phyloP scores from a whole-genome alignment of 2,113 vertebrate species.

The Xenopus borealis region DNA sequence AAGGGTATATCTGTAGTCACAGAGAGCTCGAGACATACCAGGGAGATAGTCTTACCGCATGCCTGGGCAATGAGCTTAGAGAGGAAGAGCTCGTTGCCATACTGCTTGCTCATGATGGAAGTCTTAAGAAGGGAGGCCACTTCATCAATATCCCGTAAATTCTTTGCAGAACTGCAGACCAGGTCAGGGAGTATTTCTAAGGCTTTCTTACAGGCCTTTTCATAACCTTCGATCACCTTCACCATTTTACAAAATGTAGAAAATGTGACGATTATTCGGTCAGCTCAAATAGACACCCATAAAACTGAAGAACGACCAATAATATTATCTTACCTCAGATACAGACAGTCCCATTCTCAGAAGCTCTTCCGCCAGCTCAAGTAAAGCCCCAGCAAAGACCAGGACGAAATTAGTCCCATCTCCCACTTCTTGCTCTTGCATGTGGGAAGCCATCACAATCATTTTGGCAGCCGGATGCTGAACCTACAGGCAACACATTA shows the following conservation, averaged over 20 bases:
- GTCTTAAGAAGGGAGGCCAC: conserved; percentile 79
- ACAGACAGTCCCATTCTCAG: conserved; percentile 92
- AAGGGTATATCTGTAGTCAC: neutral
- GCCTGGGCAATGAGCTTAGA: conserved; percentile 89
- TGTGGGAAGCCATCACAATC: conserved; percentile 97
- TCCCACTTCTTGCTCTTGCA: conserved; percentile 97
- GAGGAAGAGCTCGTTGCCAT: conserved; percentile 86
- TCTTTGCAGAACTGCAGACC: conserved; percentile 85
- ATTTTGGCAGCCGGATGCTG: conserved; percentile 97
- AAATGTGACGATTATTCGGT: too few relatives aligned
- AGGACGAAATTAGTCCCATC: conserved; percentile 98
- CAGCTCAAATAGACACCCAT: too few relatives aligned
- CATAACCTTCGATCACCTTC: conserved; percentile 94
- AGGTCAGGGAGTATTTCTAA: conserved; percentile 88
- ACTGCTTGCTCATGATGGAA: conserved; percentile 93
- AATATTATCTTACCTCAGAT: conserved; percentile 75
- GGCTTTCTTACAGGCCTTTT: conserved; percentile 88
- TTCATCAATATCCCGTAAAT: conserved; percentile 79
- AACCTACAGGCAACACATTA: conserved; percentile 65
- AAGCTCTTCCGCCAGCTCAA: conserved; percentile 91
- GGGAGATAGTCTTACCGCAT: conserved; percentile 75
- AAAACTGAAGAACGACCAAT: too few relatives aligned
- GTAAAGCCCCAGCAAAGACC: conserved; percentile 90
- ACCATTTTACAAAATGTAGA: neutral
- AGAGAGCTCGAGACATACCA: neutral